These are phyloP conservation scores for Rhamphomyia laevipes DNA, from an alignment of 2,888 invertebrate genomes.

Conservation along the genomic window DNA sequence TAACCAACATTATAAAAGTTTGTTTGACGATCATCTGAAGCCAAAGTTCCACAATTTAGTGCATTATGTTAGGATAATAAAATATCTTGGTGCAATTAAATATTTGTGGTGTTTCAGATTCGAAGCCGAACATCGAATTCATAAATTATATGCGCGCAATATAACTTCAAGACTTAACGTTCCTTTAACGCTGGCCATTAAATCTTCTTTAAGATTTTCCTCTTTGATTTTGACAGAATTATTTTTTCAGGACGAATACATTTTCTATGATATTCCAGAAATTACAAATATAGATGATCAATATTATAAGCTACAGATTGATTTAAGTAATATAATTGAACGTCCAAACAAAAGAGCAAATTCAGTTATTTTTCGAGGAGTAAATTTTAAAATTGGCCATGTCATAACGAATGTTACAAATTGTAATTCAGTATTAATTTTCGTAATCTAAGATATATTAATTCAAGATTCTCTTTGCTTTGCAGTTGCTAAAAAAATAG, in stretches of 20 bases:
- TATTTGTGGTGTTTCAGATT: conserved; percentile 11
- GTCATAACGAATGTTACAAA: no score
- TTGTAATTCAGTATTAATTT: no score
- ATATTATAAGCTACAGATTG: no score
- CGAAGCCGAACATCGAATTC: conserved; percentile 12
- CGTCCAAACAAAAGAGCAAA: no score
- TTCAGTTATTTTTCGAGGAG: no score
- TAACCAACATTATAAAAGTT: conserved; percentile 7
- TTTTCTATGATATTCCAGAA: not conserved
- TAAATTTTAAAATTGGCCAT: no score
- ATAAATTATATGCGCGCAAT: conserved; percentile 10
- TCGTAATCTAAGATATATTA: no score
- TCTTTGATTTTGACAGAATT: conserved; percentile 6
- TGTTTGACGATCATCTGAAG: conserved; percentile 12
- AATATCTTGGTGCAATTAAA: conserved; percentile 9
- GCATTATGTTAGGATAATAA: conserved; percentile 10
- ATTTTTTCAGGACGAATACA: conserved; percentile 8
- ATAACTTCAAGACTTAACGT: conserved; percentile 13
- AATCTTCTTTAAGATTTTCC: conserved; percentile 12
- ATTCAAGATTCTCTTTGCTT: no score
- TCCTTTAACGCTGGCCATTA: conserved; percentile 11
- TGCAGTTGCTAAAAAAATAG: no score
- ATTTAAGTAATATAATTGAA: no score
- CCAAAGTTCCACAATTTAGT: conserved; percentile 11
- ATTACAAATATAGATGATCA: not conserved